A percentile compares a stretch with the other conserved stretches of the same genome.
Evolutionary conservation across 37 sponge, comb jelly and placozoan species (phyloP).

Genomic region (Spongilla lacustris): DNA sequence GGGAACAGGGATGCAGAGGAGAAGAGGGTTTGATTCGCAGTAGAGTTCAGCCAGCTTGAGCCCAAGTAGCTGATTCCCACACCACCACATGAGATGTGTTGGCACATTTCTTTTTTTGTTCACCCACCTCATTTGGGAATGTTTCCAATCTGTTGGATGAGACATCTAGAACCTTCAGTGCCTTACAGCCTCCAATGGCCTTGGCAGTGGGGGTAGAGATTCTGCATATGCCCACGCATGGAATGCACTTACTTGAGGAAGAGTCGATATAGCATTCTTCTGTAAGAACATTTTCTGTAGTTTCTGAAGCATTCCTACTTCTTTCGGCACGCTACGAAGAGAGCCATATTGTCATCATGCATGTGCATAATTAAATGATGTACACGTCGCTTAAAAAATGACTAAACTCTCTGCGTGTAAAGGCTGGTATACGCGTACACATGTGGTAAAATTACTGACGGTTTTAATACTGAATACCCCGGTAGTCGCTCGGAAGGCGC

Average conservation of each 20-base stretch:
- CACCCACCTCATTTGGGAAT: constrained; percentile 58
- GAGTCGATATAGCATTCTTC: constrained; percentile 42
- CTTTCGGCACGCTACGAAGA: constrained; percentile 35
- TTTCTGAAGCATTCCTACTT: constrained; percentile 24
- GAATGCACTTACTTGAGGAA: constrained; percentile 38
- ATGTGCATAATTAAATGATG: neutral
- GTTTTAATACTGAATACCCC: too few relatives aligned
- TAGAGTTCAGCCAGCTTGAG: constrained; percentile 54
- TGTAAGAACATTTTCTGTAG: constrained; percentile 54
- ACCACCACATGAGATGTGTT: neutral
- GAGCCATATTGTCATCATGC: neutral
- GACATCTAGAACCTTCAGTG: constrained; percentile 51
- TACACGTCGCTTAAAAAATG: too few relatives aligned
- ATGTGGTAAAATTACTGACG: too few relatives aligned
- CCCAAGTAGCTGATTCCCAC: neutral
- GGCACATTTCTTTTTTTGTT: neutral
- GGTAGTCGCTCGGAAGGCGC: too few relatives aligned
- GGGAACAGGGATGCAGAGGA: constrained; percentile 68
- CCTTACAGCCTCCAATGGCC: constrained; percentile 44
- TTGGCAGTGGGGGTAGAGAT: neutral
- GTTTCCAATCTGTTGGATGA: constrained; percentile 57
- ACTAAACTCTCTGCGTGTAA: too few relatives aligned
- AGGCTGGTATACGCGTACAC: too few relatives aligned
- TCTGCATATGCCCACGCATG: neutral
- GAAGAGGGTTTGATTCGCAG: constrained; percentile 65